Evolutionary conservation across 37 sponge, comb jelly and placozoan species (phyloP), one percentile per base, ranked within the genome.

Genomic region (Petrosia ficiformis): DNA sequence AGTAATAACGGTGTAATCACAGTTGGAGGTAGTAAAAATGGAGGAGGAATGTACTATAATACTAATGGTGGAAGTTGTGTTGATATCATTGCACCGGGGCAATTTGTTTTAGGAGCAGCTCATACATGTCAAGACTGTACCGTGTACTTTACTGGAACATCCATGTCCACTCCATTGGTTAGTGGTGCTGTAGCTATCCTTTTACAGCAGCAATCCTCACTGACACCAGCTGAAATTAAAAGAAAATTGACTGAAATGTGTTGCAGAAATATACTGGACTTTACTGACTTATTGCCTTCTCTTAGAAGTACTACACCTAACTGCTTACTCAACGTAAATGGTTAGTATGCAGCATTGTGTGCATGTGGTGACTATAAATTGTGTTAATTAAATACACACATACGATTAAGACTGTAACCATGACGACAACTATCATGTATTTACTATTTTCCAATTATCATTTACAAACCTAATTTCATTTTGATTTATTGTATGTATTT

Each of bases 21-120:
- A 21, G 92, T 91, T 1, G 92, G 83, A 6, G 92, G 79, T 2
- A 78, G 66, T 57, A 37, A 38, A 8, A 22, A 44, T 21, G 79
- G 71, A 21, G 92, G 86, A 33, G 57, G 56, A 21, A 59, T 86
- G 21, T 86, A 82, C 61, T 58, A 32, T 52, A 21, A 40, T 40
- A 83, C 92, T 2, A 86, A 79, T 42, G 79, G 71, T 40, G 92
- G 92, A 4, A 41, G 61, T 33, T 91, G 92, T 61, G 84, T 91
- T 4, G 84, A 86, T 56, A 74, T 91, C 5, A 72, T 91, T 83
- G 87, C 92, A 32, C 92, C 92, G 1, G 92, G 84, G 1, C 68
- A 70, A n/a, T 4, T 40, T 28, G 65, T 91, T 2, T 33, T 19
- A 28, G 87, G 84, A 57, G 92, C 92, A 21, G 87, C 75, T 39